Conservation (phyloP, 1,140 invertebrate genomes). For the Mercenaria mercenaria region DNA sequence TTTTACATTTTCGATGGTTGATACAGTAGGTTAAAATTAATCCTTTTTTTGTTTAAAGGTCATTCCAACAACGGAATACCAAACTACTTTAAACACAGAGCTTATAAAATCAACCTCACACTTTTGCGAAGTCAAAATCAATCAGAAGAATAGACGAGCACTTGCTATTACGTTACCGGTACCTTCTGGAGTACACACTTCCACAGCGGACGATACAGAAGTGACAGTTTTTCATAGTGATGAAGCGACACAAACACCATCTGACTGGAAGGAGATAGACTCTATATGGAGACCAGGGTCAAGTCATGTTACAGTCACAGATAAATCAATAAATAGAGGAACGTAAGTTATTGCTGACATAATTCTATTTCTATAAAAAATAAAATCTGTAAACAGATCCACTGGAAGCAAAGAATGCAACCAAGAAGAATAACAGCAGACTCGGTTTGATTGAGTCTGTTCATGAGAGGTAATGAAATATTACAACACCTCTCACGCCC, state of each 20-base stretch:
- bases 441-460: too few relatives aligned
- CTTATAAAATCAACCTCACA: background rate
- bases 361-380: too few relatives aligned
- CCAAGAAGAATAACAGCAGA: too few relatives aligned
- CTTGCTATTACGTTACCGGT: background rate
- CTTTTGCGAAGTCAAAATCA: slow-evolving; percentile 5
- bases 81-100: background rate
- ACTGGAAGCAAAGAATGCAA: too few relatives aligned
- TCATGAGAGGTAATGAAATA: too few relatives aligned
- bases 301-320: background rate
- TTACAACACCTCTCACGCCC: too few relatives aligned
- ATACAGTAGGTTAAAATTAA: too few relatives aligned
- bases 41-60: slow-evolving; percentile 19
- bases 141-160: background rate
- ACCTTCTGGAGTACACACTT: background rate
- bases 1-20: too few relatives aligned
- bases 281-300: background rate
- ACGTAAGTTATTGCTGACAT: slow-evolving; percentile 1
- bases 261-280: background rate
- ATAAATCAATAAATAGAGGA: background rate
- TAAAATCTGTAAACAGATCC: too few relatives aligned
- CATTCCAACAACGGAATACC: background rate
- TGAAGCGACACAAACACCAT: background rate
- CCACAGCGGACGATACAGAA: background rate
- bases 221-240: background rate